Conservation (phyloP, 2,797 vertebrate species). For the Nyctalus aviator region DNA sequence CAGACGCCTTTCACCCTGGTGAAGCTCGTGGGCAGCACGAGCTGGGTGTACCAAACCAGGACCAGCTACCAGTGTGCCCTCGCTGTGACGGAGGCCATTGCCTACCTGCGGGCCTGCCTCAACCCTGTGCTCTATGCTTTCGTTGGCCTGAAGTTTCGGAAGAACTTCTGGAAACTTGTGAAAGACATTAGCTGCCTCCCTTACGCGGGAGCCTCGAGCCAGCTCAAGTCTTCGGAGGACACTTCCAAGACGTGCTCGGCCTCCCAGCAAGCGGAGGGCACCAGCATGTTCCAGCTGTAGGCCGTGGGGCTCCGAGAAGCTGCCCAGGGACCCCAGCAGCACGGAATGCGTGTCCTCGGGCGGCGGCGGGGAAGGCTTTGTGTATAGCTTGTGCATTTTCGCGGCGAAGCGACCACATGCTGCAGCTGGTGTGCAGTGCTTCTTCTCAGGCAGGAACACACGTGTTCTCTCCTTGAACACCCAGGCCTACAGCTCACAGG, state of each 20-base stretch:
- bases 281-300: constrained; percentile 78
- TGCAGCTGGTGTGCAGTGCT: background rate
- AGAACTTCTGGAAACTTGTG: constrained; percentile 83
- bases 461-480: background rate
- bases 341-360: background rate
- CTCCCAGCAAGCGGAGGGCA: constrained; percentile 77
- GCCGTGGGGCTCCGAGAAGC: background rate
- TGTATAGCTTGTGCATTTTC: background rate
- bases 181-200: constrained; percentile 75
- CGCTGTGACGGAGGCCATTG: constrained; percentile 80
- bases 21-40: constrained; percentile 67
- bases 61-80: constrained; percentile 64
- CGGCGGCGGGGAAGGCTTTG: background rate
- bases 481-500: background rate
- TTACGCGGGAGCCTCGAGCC: background rate
- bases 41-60: constrained; percentile 33
- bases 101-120: constrained; percentile 85
- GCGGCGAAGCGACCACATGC: accelerated
- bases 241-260: constrained; percentile 77
- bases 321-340: too few species aligned
- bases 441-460: background rate
- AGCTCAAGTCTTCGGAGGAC: constrained; percentile 76
- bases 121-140: constrained; percentile 87
- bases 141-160: constrained; percentile 85
- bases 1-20: constrained; percentile 83